These are phyloP conservation scores for Drosophila sulfurigaster DNA, from an alignment of 1,140 invertebrate species.

Conservation along the genomic window DNA sequence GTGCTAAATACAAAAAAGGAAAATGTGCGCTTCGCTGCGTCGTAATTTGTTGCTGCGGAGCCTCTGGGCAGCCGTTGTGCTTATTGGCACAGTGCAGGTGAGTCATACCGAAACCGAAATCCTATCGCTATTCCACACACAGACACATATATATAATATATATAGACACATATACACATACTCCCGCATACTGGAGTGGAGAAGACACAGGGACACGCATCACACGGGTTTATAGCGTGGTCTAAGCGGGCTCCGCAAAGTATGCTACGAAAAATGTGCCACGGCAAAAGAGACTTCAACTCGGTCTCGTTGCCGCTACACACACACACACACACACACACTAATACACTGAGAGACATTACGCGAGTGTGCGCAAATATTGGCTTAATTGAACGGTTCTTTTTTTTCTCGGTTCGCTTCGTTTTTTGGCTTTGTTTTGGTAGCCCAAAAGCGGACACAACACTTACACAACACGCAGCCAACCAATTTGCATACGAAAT, in stretches of 20 bases:
- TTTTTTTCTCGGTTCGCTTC: slow-evolving; percentile 13
- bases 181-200: slow-evolving; percentile 23
- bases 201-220: neutral
- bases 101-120: slow-evolving; percentile 56
- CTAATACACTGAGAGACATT: slow-evolving; percentile 13
- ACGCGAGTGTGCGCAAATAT: slow-evolving; percentile 78
- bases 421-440: slow-evolving; percentile 34
- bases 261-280: slow-evolving; percentile 70
- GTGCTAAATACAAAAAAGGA: slow-evolving; percentile 45
- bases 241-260: slow-evolving; percentile 65
- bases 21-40: slow-evolving; percentile 75
- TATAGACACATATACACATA: slow-evolving; percentile 17
- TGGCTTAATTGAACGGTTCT: slow-evolving; percentile 76
- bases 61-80: slow-evolving; percentile 70
- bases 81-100: slow-evolving; percentile 76
- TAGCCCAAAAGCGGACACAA: slow-evolving; percentile 23
- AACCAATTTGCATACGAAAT: slow-evolving; percentile 71
- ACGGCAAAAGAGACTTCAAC: slow-evolving; percentile 34
- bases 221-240: slow-evolving; percentile 1
- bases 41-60: slow-evolving; percentile 79
- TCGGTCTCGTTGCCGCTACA: slow-evolving; percentile 8
- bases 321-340: slow-evolving; percentile 33
- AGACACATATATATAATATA: slow-evolving; percentile 10
- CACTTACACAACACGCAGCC: slow-evolving; percentile 41
- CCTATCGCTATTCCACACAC: slow-evolving; percentile 4